Evolutionary conservation across 2,888 invertebrate genomes (phyloP), one percentile per base, ranked within the genome.

Genomic region (Tyria jacobaeae): DNA sequence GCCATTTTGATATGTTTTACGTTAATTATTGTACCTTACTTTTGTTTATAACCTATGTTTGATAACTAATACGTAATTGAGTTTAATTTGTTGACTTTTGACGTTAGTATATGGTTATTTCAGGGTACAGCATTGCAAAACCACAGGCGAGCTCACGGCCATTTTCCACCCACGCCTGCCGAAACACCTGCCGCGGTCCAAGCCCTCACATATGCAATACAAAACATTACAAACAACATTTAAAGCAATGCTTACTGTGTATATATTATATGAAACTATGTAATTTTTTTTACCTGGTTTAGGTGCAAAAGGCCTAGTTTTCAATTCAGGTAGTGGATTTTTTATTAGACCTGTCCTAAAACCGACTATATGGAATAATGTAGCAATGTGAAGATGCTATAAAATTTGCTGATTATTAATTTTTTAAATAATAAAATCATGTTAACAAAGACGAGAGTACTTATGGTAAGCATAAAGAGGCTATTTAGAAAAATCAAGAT

Each of bases 81-180:
- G 17, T 1, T 41, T 41, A 17, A 9, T 10, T 9, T 41, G 10
- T 7, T 6, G 6, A 37, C 4, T 1, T 37, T 14, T 37, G 4
- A 14, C 15, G 37, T 37, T 31, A 17, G 9, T 31, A 31, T 24
- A 51, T 35, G 17, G n/a, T 37, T 35, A 34, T 84, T 84, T 6
- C 82, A 94, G 90, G 95, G 95, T 0, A 94, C 95, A 10, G 94
- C 95, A 24, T 81, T 96, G 41, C 96, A 96, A 75, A 94, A 95
- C 27, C 96, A 96, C 79, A 91, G 95, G 27, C 90, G 95, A 35
- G 92, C 95, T 15, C 95, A 95, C 56, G 95, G 95, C 0, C 96
- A 96, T 80, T 95, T 85, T 60, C 82, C 86, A 7, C 62, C 78
- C 14, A 70, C 74, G 47, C 70, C 73, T 49, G 58, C 73, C 1